Conservation (phyloP, 2,888 invertebrate genomes). For the Hypselothyrea guttata region DNA sequence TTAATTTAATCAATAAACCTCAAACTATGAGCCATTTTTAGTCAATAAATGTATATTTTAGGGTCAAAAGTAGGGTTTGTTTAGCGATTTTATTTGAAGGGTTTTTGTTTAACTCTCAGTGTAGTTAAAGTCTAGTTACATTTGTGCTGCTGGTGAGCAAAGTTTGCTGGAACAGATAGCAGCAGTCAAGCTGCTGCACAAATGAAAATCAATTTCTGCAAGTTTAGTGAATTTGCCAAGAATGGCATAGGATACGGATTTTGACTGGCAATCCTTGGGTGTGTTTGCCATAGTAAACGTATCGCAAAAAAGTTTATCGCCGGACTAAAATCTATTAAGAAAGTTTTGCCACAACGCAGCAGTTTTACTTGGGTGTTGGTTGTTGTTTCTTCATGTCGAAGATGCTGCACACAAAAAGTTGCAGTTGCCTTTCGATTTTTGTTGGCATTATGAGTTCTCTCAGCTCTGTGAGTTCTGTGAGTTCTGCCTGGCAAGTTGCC, state of each 20-base stretch:
- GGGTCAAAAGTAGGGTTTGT: too few species aligned
- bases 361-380: constrained; percentile 55
- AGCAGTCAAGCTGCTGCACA: constrained; percentile 55
- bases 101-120: too few species aligned
- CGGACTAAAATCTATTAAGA: constrained; percentile 71
- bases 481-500: constrained; percentile 35
- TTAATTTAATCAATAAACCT: too few species aligned
- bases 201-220: constrained; percentile 71
- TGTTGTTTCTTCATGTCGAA: constrained; percentile 40
- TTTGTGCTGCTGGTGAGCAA: too few species aligned
- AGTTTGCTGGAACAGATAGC: background rate
- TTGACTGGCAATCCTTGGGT: constrained; percentile 32
- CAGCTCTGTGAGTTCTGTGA: constrained; percentile 38
- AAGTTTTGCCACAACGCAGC: constrained; percentile 70
- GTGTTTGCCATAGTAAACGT: constrained; percentile 30
- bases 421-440: constrained; percentile 47
- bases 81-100: too few species aligned
- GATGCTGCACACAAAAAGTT: constrained; percentile 41
- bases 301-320: constrained; percentile 58
- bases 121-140: too few species aligned
- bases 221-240: constrained; percentile 49
- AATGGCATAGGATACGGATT: constrained; percentile 41
- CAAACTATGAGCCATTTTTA: too few species aligned
- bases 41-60: too few species aligned
- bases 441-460: constrained; percentile 56